Base-by-base conservation (phyloP, 2,888 invertebrate genomes). In the Mythimna vitellina region DNA sequence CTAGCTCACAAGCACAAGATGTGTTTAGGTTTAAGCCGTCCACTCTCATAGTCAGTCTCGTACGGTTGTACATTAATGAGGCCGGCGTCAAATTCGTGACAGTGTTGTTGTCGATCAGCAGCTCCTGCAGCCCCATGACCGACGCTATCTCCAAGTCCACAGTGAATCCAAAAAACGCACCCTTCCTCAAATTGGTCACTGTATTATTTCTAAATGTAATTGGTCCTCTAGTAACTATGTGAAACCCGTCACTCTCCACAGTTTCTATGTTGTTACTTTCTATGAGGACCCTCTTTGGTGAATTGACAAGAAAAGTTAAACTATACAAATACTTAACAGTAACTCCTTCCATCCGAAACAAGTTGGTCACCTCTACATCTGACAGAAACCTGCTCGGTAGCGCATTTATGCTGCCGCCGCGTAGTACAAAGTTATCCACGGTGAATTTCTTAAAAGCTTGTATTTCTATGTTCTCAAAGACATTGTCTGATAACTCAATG, bases 401-500 rank as follows among this genome's bases (percentile, higher is more conserved):
- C 65, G 94, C 95, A 42, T 94, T 92, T 62, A 98, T 96, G 17
- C 89, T 93, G 32, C 97, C 97, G 6, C 97, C 97, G 57, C 96
- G 96, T 65, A 98, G 92, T 80, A 97, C 94, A 79, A 98, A 96
- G 81, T 97, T 97, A 51, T 97, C 96, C 0, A 97, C 97, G 38
- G 97, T 97, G 88, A 98, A 98, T 92, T 98, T 98, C 88, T 98
- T 98, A 87, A 98, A 98, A 3, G 98, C 97, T 93, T 98, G 97
- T 56, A 96, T 96, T 82, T 97, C 97, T 62, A 98, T 96, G 64
- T 94, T 96, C 57, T 96, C 95, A 60, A 98, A 96, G 4, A 91
- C 90, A 71, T 97, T 97, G 84, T 97, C 96, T 49, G 94, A 95
- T 80, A 98, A 93, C 81, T 97, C 97, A 73, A 98, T 96, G 65